Percentiles rank a stretch among this genome's conserved stretches.
Conservation (phyloP, 2,113 vertebrate species). For the Notechis scutatus region DNA sequence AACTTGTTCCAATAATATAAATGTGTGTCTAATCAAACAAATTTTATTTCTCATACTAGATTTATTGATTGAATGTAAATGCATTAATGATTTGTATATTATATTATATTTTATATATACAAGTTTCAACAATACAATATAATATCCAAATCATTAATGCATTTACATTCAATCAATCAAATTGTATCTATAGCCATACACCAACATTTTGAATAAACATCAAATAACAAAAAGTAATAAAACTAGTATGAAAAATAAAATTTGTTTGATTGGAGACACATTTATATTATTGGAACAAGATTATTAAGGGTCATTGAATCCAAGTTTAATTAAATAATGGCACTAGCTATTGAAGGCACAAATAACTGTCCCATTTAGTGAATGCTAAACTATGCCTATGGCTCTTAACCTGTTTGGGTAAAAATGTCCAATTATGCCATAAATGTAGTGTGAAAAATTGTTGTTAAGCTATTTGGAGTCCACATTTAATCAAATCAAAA, state of each 20-base stretch:
- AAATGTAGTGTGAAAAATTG: neutral
- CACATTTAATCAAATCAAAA: neutral
- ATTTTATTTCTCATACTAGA: neutral
- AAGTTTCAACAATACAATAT: no score
- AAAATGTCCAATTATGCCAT: neutral
- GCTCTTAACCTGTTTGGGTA: neutral
- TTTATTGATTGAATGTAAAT: neutral
- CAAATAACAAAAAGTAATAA: neutral
- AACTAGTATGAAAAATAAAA: neutral
- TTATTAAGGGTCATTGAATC: neutral
- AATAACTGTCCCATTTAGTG: neutral
- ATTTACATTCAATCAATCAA: neutral
- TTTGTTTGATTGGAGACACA: neutral
- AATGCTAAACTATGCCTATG: neutral
- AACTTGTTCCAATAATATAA: neutral
- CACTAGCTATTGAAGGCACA: neutral
- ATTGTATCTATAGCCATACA: neutral
- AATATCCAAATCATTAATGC: neutral
- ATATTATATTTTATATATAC: no score
- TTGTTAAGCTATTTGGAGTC: neutral
- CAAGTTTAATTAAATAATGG: neutral
- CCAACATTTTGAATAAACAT: neutral
- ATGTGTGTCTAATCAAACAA: neutral
- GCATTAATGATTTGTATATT: neutral
- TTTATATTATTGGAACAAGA: neutral